phyloP scores from a whole-genome alignment of 2,888 invertebrate genomes.

The Aelia acuminata region DNA sequence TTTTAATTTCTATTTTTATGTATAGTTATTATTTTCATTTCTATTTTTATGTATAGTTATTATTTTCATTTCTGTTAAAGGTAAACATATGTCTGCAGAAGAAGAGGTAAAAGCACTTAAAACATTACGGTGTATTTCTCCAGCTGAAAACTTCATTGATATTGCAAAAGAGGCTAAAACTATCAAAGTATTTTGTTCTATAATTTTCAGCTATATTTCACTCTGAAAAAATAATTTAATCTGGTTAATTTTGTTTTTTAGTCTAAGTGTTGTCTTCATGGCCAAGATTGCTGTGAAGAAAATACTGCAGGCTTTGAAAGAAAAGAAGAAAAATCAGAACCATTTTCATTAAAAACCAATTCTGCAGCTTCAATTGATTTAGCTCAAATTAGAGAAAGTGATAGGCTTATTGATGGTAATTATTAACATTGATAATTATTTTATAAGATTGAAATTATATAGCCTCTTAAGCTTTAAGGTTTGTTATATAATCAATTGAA shows the following conservation, averaged over 20 bases:
- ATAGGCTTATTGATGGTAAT: background rate
- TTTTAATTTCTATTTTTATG: too few relatives aligned
- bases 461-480: too few relatives aligned
- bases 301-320: background rate
- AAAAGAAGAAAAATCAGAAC: background rate
- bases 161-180: constrained; percentile 20
- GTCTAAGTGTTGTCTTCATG: constrained; percentile 56
- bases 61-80: too few relatives aligned
- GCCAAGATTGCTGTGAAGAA: constrained; percentile 16
- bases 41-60: too few relatives aligned
- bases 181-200: constrained; percentile 45
- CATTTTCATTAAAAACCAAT: constrained; percentile 7
- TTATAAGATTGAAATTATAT: too few relatives aligned
- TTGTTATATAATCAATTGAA: too few relatives aligned
- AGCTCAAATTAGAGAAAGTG: background rate
- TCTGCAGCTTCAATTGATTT: background rate
- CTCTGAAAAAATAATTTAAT: background rate
- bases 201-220: background rate
- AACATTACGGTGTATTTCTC: constrained; percentile 70
- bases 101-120: constrained; percentile 70
- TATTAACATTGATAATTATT: too few relatives aligned
- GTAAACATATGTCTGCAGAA: constrained; percentile 69
- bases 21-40: too few relatives aligned
- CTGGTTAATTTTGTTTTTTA: background rate
- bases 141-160: constrained; percentile 67